These are phyloP conservation scores for Thamnaconus septentrionalis DNA, from an alignment of 2,113 vertebrate genomes.

Conservation along the genomic window DNA sequence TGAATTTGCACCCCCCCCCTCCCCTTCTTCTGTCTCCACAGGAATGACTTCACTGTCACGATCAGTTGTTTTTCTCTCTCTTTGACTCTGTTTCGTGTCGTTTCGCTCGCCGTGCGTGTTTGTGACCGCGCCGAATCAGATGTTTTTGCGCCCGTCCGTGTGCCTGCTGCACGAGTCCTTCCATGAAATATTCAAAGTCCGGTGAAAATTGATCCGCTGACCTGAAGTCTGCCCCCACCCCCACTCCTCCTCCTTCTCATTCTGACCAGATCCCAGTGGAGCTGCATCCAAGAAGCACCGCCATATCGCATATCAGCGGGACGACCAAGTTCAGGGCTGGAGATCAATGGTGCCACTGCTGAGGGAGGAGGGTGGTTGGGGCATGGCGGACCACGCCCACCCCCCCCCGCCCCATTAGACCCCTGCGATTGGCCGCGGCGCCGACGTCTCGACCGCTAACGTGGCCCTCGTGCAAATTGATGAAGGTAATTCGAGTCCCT, in stretches of 20 bases:
- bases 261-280: slow-evolving; percentile 83
- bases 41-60: no score
- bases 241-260: slow-evolving; percentile 31
- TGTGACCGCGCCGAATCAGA: slow-evolving; percentile 19
- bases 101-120: neutral
- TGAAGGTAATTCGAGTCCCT: slow-evolving; percentile 58
- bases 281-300: slow-evolving; percentile 67
- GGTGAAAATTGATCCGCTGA: slow-evolving; percentile 87
- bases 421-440: slow-evolving; percentile 56
- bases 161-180: slow-evolving; percentile 62
- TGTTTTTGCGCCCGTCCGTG: slow-evolving; percentile 62
- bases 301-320: slow-evolving; percentile 64
- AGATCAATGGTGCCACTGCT: slow-evolving; percentile 35
- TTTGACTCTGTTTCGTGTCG: no score
- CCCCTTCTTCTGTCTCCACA: no score
- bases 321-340: slow-evolving; percentile 68
- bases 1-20: no score
- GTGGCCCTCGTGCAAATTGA: slow-evolving; percentile 54
- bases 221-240: slow-evolving; percentile 77
- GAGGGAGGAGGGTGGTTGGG: slow-evolving; percentile 44
- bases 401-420: slow-evolving; percentile 13
- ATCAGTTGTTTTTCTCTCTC: no score
- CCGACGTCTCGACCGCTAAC: slow-evolving; percentile 56
- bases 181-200: slow-evolving; percentile 82
- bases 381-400: slow-evolving; percentile 58